A percentile compares a stretch with the other conserved stretches of the same genome.
Conservation (phyloP, 2,797 vertebrate species). For the Leucoraja ocellata region DNA sequence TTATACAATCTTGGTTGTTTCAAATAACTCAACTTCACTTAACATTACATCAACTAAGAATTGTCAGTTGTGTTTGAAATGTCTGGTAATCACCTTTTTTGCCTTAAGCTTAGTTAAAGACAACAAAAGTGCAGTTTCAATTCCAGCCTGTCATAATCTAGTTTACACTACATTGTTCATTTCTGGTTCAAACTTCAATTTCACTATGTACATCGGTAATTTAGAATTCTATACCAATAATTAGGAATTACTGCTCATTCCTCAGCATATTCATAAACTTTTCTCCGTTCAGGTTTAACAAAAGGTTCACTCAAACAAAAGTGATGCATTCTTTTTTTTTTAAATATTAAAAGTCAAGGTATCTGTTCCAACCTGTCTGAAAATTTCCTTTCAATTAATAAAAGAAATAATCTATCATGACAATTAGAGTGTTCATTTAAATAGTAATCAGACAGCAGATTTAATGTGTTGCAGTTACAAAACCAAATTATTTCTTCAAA, state of each 20-base stretch:
- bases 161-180: not conserved
- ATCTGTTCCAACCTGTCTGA: not conserved
- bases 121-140: not conserved
- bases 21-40: not conserved
- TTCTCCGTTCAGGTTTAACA: not conserved
- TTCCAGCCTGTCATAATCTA: not conserved
- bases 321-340: not conserved
- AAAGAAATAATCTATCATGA: conserved; percentile 36
- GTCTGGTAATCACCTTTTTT: not conserved
- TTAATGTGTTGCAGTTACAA: conserved; percentile 7
- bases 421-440: conserved; percentile 36
- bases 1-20: not conserved
- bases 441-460: conserved; percentile 33
- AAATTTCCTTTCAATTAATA: not conserved
- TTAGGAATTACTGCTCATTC: not conserved
- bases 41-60: not conserved
- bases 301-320: not conserved
- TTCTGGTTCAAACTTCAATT: not conserved
- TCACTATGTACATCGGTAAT: not conserved
- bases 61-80: not conserved
- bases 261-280: not conserved
- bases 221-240: not conserved
- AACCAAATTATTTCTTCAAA: conserved; percentile 21
- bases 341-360: not conserved
- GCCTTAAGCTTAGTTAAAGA: not conserved